Conservation (phyloP, 1,140 invertebrate genomes). For the Hetaerina americana region DNA sequence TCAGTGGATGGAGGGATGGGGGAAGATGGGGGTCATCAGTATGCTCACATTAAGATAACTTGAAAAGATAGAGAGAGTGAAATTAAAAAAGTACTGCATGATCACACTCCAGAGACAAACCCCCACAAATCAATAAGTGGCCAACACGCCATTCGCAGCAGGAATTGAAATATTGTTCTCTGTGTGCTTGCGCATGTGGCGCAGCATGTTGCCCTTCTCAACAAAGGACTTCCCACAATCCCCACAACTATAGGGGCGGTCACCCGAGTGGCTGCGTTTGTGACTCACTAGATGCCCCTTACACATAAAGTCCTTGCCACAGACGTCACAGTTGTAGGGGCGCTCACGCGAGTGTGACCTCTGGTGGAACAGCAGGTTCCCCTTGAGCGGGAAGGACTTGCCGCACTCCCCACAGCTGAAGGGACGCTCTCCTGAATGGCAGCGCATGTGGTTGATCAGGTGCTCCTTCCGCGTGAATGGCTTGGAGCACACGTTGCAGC, state of each 20-base stretch:
- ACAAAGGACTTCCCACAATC: conserved; percentile 66
- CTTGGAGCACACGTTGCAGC: conserved; percentile 75
- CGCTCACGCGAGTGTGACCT: conserved; percentile 86
- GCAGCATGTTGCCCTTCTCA: conserved; percentile 58
- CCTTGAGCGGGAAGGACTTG: conserved; percentile 75
- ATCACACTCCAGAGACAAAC: no score
- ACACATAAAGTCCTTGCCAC: conserved; percentile 92
- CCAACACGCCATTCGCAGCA: background rate
- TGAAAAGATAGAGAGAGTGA: background rate
- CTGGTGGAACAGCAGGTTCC: conserved; percentile 88
- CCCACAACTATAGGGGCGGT: conserved; percentile 62
- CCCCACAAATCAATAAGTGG: background rate
- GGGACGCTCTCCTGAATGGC: conserved; percentile 78
- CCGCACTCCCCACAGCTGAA: conserved; percentile 70
- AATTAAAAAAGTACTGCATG: background rate
- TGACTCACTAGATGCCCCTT: conserved; percentile 90
- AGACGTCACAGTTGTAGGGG: conserved; percentile 89
- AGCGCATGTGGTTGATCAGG: conserved; percentile 60
- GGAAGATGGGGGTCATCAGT: no score
- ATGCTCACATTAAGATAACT: no score
- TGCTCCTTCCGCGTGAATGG: conserved; percentile 77
- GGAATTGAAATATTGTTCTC: conserved; percentile 1
- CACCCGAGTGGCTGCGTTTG: conserved; percentile 75
- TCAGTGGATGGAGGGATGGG: background rate
- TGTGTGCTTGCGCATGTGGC: conserved; percentile 34